Evolutionary conservation across 2,888 invertebrate genomes (phyloP), one percentile per base, ranked within the genome.

Genomic region (Lycocerus yunnanus): DNA sequence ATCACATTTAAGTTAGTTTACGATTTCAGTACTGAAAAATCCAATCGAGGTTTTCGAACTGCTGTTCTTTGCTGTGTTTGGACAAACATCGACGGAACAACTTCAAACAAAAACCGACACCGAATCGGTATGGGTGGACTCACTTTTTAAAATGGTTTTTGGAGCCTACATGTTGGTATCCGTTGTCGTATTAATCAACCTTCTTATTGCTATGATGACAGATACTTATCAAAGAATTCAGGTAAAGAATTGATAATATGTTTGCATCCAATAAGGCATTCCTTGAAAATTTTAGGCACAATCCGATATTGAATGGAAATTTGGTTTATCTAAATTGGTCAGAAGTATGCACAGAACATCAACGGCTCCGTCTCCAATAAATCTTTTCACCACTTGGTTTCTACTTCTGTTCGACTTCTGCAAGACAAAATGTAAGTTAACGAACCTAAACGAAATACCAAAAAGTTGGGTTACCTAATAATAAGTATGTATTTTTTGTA

Each of bases 161-260:
- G 95, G 95, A 83, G 93, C 97, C 86, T 99, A 99, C 91, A 96
- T 99, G 96, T 91, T 99, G 93, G 98, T 99, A 84, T 98, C 98
- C 78, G 96, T 99, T 85, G 97, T 99, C 86, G 99, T 99, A 83
- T 93, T 99, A 83, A 99, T 99, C 90, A 99, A 99, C 90, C 92
- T 99, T 81, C 94, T 99, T 87, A 99, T 99, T 91, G 99, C 99
- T 91, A 99, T 99, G 99, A 99, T 99, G 98, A 98, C 98, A 86
- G 99, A 99, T 91, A 99, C 99, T 77, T 99, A 99, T 88, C 99
- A 99, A 88, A 91, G 98, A 86, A 99, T 99, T 86, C 97, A 99
- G 92, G 97, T 94, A 92, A n/a, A 91, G 88, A 85, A 85, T 14
- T 5, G 16, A 11, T 43, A 24, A 24, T 13, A 11, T 10, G 3